Percentiles rank a stretch among this genome's conserved stretches.
phyloP scores from a whole-genome alignment of 2,797 vertebrate genomes.

The Clarias pachynema region DNA sequence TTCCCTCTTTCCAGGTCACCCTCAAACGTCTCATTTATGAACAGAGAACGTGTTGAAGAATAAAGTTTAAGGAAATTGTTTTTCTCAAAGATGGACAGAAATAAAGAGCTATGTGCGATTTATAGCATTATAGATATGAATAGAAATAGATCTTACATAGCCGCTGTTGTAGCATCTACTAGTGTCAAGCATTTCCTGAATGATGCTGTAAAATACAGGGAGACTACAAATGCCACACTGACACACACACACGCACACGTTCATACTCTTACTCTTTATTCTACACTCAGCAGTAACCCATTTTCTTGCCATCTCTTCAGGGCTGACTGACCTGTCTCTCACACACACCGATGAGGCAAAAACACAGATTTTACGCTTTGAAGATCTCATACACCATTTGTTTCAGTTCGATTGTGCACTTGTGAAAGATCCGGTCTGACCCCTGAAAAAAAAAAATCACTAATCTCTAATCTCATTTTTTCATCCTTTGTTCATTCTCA shows the following conservation, averaged over 20 bases:
- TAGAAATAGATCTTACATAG: neutral
- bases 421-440: neutral
- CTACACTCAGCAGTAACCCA: conserved; percentile 53
- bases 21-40: neutral
- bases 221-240: neutral
- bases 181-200: neutral
- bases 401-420: neutral
- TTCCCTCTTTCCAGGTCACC: conserved; percentile 1
- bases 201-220: neutral
- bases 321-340: conserved; percentile 30
- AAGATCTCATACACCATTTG: neutral
- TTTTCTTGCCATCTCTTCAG: neutral
- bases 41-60: conserved; percentile 81
- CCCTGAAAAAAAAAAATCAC: neutral
- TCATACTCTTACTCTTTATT: conserved; percentile 11
- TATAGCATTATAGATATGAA: neutral
- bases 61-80: no score
- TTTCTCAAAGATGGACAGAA: neutral
- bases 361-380: neutral
- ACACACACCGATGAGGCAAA: neutral
- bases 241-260: neutral
- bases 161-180: neutral
- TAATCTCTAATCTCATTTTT: no score
- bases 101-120: neutral
- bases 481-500: neutral